A percentile compares a stretch with the other conserved stretches of the same genome.
Evolutionary conservation across 2,888 invertebrate genomes (phyloP).

Genomic region (Ochropleura plecta): DNA sequence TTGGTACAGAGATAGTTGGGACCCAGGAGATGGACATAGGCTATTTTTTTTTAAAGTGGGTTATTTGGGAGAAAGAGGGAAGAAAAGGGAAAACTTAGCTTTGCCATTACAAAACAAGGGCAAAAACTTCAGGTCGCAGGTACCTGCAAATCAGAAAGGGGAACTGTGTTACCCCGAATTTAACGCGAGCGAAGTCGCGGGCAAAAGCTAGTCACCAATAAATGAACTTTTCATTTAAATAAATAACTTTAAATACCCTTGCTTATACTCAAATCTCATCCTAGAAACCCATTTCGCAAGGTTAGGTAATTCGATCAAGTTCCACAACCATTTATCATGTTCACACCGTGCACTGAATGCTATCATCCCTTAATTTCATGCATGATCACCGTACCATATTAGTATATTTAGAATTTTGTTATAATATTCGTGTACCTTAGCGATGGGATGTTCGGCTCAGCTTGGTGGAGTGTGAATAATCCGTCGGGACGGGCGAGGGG

Average conservation of each 20-base stretch:
- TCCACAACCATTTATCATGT: constrained; percentile 60
- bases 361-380: constrained; percentile 80
- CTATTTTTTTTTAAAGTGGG: too few relatives aligned
- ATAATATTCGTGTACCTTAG: constrained; percentile 75
- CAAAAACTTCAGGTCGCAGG: too few relatives aligned
- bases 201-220: too few relatives aligned
- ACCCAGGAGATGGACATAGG: too few relatives aligned
- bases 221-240: not conserved
- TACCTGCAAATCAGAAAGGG: too few relatives aligned
- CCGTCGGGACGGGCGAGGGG: constrained; percentile 77
- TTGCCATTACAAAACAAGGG: too few relatives aligned
- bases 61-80: too few relatives aligned
- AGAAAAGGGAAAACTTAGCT: too few relatives aligned
- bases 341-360: constrained; percentile 63
- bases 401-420: constrained; percentile 84
- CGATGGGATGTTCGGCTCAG: constrained; percentile 71
- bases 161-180: too few relatives aligned
- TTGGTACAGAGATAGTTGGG: too few relatives aligned
- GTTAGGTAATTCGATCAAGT: constrained; percentile 50
- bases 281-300: constrained; percentile 51
- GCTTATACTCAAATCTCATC: constrained; percentile 18
- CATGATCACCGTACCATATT: constrained; percentile 79
- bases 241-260: not conserved
- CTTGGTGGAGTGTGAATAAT: constrained; percentile 82
- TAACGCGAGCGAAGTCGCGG: too few relatives aligned